Base-by-base conservation (phyloP, 2,797 vertebrate genomes). In the Tachyglossus aculeatus region DNA sequence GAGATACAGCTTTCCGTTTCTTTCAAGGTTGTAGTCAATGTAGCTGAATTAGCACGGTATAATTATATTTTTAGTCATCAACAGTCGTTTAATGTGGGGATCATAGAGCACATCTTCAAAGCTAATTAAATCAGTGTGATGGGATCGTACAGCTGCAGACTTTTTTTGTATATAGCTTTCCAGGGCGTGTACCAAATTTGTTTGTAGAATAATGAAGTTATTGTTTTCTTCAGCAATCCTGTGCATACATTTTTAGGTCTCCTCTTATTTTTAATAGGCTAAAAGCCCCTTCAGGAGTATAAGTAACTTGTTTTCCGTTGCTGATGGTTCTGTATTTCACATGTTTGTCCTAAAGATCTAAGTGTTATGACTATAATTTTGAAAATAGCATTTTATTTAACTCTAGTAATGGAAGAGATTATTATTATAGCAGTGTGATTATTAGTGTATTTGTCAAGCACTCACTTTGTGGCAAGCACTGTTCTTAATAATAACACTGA, bases 111-210 rank as follows among this genome's bases (percentile, higher is more conserved):
- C 21, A 22, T 71, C 27, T 89, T 57, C 62, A 56, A 59, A 54
- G 72, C 82, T 50, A 45, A 39, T 64, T 76, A 47, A 78, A 60
- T 72, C 37, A 67, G 27, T 48, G 34, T 45, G 60, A 68, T 74
- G 34, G 25, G 34, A 56, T 82, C 67, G 60, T 47, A 29, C 15
- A 57, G 70, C 55, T 83, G 68, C 57, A 75, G 58, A 40, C 73
- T 82, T 78, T 76, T 25, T 71, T 54, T 25, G 45, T 71, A 21
- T 31, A 62, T 40, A 39, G 39, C 40, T 80, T 83, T 80, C 74
- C 39, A 56, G 19, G n/a, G 62, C 12, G 6, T 71, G 77, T 71
- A 77, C 5, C 79, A 36, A 54, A 43, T 62, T 52, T 71, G 36
- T 21, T 60, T 5, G 34, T 66, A 32, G 39, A 45, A 38, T 40